phyloP scores from a whole-genome alignment of 92 coral and sea anemone species.

The Metridium senile region DNA sequence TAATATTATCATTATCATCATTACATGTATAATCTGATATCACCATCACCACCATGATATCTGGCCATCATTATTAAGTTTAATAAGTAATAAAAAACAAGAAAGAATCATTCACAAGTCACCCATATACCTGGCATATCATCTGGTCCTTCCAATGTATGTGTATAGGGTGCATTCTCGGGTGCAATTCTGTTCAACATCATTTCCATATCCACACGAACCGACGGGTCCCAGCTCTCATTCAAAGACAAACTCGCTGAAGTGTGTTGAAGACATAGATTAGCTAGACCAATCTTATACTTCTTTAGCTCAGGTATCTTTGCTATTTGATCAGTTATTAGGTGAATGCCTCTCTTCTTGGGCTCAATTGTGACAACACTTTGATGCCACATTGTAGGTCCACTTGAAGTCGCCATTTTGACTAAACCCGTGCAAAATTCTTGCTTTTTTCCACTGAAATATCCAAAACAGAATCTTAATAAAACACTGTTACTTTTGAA shows the following conservation, averaged over 20 bases:
- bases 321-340: conserved; percentile 82
- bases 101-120: neutral
- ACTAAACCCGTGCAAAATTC: neutral
- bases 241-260: conserved; percentile 93
- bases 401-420: conserved; percentile 38
- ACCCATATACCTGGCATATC: conserved; percentile 98
- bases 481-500: neutral
- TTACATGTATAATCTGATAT: too few species aligned
- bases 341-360: conserved; percentile 80
- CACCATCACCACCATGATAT: neutral
- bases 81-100: neutral
- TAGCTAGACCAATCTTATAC: conserved; percentile 90
- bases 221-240: conserved; percentile 94
- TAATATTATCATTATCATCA: too few species aligned
- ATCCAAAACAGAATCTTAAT: neutral
- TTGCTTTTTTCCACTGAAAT: neutral
- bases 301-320: conserved; percentile 86
- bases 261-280: conserved; percentile 86
- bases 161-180: conserved; percentile 85
- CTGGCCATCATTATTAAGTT: neutral
- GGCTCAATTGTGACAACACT: conserved; percentile 56
- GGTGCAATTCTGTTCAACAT: conserved; percentile 93
- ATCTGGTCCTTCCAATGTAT: conserved; percentile 91
- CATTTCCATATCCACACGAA: conserved; percentile 95
- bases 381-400: conserved; percentile 85